Evolutionary conservation across 1,140 invertebrate species (phyloP).

Genomic region (Wasmannia auropunctata): DNA sequence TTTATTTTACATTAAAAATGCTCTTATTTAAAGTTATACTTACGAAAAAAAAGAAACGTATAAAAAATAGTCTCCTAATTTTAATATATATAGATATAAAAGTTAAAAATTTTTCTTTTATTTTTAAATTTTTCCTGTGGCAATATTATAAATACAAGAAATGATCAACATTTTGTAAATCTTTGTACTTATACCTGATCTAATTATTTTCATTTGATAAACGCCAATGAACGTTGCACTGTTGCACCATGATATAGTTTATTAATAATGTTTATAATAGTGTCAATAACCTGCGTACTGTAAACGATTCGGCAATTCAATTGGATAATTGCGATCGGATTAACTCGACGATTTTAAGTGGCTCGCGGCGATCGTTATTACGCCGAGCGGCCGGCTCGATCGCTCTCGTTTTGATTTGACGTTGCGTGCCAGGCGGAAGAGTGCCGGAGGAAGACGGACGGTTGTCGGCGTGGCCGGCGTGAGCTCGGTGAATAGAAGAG

Average conservation of each 20-base stretch:
- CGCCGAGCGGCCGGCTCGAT: neutral
- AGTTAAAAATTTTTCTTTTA: neutral
- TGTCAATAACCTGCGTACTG: conserved; percentile 27
- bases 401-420: conserved; percentile 41
- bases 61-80: neutral
- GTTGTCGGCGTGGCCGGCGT: neutral
- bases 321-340: conserved; percentile 33
- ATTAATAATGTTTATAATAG: conserved; percentile 38
- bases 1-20: neutral
- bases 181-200: neutral
- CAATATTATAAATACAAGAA: neutral
- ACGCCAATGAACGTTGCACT: neutral
- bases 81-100: neutral
- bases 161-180: neutral
- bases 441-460: neutral
- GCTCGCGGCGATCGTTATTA: conserved; percentile 27
- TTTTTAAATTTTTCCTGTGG: neutral
- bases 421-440: conserved; percentile 7
- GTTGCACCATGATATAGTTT: neutral
- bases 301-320: conserved; percentile 22
- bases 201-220: conserved; percentile 4
- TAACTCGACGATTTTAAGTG: conserved; percentile 41
- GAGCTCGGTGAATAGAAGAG: neutral
- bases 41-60: neutral
- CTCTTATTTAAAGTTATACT: neutral